Conservation (phyloP, 2,113 vertebrate species). For the Ceuthmochares aereus region DNA sequence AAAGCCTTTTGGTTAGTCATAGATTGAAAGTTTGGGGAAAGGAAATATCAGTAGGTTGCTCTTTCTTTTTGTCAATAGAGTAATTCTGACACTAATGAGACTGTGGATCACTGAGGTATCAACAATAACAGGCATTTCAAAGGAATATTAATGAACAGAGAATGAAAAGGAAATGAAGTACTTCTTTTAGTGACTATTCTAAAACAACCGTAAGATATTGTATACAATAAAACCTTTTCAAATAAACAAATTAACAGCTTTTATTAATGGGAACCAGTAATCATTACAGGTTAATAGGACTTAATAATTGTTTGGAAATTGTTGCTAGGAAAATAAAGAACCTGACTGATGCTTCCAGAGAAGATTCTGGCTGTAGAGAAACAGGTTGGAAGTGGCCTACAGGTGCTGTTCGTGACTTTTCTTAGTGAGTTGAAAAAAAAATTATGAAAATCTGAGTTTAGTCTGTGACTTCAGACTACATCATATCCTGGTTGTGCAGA, state of each 20-base stretch:
- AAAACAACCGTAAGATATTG: neutral
- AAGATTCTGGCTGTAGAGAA: neutral
- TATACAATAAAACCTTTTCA: neutral
- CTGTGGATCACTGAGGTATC: neutral
- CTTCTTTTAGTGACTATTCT: neutral
- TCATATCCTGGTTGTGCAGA: neutral
- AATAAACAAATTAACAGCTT: neutral
- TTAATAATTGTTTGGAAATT: neutral
- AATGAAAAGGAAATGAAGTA: neutral
- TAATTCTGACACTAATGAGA: neutral
- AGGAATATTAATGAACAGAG: neutral
- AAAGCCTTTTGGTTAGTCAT: neutral
- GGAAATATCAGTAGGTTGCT: neutral
- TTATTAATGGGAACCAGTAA: constrained; percentile 22
- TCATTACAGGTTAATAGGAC: neutral
- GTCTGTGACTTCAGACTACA: neutral
- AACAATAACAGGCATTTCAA: neutral
- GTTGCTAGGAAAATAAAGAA: neutral
- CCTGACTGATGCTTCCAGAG: neutral
- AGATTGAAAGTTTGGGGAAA: neutral
- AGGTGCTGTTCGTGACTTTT: neutral
- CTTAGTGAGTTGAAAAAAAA: neutral
- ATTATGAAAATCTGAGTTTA: neutral
- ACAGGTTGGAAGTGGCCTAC: neutral
- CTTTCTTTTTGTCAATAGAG: neutral